phyloP scores from a whole-genome alignment of 37 sponge, comb jelly and placozoan genomes.

The Mnemiopsis leidyi region DNA sequence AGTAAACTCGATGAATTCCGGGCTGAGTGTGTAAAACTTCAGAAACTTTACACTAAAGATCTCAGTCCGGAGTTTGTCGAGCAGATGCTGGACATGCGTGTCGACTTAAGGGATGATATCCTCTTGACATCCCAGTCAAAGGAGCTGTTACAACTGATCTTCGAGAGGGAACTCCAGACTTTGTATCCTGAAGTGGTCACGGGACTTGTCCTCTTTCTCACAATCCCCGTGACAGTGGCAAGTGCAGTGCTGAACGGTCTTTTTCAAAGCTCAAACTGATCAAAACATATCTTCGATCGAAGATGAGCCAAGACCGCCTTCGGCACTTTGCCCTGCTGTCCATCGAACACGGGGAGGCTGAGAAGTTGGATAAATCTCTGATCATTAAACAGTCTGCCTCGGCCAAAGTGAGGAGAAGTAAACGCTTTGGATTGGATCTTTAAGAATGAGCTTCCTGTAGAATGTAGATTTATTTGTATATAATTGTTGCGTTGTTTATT shows the following conservation, averaged over 20 bases:
- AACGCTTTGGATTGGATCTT: background rate
- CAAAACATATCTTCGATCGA: background rate
- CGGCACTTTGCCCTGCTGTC: background rate
- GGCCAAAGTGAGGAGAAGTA: background rate
- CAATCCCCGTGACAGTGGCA: background rate
- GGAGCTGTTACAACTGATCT: too few relatives aligned
- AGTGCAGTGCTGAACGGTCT: background rate
- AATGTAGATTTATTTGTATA: too few relatives aligned
- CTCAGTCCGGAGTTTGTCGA: too few relatives aligned
- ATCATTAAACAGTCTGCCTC: background rate
- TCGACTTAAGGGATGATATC: too few relatives aligned
- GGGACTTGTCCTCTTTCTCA: background rate
- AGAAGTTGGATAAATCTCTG: background rate
- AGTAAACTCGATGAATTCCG: too few relatives aligned
- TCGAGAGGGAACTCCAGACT: background rate
- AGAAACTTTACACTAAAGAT: too few relatives aligned
- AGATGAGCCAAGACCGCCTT: background rate
- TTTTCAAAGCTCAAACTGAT: background rate
- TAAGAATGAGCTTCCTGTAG: too few relatives aligned
- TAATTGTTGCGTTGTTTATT: too few relatives aligned
- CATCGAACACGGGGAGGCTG: background rate
- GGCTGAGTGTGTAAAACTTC: too few relatives aligned
- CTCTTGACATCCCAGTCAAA: too few relatives aligned
- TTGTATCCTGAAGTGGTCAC: background rate
- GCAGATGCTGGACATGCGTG: too few relatives aligned